Evolutionary conservation across 92 coral and sea anemone species (phyloP).

Genomic region (Porites cylindrica): DNA sequence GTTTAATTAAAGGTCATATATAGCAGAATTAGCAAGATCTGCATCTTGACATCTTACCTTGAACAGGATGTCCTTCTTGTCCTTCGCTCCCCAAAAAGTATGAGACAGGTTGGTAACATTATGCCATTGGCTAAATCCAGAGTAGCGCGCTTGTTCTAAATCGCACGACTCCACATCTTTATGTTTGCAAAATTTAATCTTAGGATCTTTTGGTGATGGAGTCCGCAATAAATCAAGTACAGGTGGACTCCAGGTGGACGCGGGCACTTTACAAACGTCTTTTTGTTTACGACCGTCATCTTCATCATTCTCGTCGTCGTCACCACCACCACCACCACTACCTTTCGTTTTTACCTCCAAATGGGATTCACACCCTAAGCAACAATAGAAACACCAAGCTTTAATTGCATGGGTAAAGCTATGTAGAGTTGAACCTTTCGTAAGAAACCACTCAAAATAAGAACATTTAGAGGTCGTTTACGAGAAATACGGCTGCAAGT

Average conservation of each 20-base stretch:
- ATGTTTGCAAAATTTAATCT: conserved; percentile 12
- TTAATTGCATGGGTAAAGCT: no score
- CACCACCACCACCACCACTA: not conserved
- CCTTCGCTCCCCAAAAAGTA: conserved; percentile 9
- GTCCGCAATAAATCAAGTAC: not conserved
- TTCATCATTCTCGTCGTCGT: not conserved
- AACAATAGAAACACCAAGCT: not conserved
- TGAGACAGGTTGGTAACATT: conserved; percentile 12
- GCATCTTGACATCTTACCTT: not conserved
- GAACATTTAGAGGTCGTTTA: no score
- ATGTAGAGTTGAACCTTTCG: no score
- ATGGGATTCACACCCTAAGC: conserved; percentile 26
- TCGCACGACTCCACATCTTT: conserved; percentile 16
- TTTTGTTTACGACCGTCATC: not conserved
- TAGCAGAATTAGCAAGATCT: not conserved
- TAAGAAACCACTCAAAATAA: no score
- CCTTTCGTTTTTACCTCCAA: conserved; percentile 22
- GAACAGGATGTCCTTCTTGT: not conserved
- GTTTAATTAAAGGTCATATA: no score
- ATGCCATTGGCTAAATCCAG: conserved; percentile 4
- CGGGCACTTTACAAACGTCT: conserved; percentile 17
- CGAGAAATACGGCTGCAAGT: no score
- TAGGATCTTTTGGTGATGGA: not conserved
- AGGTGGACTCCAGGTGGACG: conserved; percentile 20
- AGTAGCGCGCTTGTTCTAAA: not conserved